These are phyloP conservation scores for Spinus olivaceus DNA, from an alignment of 2,797 vertebrate genomes.

Conservation along the genomic window DNA sequence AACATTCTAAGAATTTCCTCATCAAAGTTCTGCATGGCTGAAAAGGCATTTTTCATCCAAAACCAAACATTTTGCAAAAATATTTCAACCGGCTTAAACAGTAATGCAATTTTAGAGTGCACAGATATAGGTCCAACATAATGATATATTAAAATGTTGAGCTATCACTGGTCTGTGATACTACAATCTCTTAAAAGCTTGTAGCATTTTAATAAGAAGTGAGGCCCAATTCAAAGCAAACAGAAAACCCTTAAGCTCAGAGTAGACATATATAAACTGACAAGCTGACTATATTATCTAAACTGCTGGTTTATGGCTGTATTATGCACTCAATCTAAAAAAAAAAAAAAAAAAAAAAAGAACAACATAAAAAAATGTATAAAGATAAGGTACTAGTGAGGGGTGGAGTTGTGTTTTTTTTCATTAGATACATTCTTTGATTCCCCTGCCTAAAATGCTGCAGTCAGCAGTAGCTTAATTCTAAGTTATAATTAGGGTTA, in stretches of 20 bases:
- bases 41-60: conserved; percentile 36
- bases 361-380: conserved; percentile 50
- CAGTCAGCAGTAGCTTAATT: conserved; percentile 79
- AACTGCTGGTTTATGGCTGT: conserved; percentile 64
- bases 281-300: conserved; percentile 64
- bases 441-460: conserved; percentile 70
- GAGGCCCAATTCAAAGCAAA: conserved; percentile 38
- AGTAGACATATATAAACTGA: conserved; percentile 56
- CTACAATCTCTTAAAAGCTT: conserved; percentile 19
- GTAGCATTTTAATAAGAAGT: conserved; percentile 56
- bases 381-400: conserved; percentile 65
- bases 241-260: conserved; percentile 58
- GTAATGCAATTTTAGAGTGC: not conserved
- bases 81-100: conserved; percentile 15
- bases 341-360: not conserved
- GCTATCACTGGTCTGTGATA: conserved; percentile 21
- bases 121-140: not conserved
- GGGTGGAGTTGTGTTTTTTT: conserved; percentile 50
- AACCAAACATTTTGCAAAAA: conserved; percentile 4
- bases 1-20: conserved; percentile 8
- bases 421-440: conserved; percentile 69
- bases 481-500: conserved; percentile 81
- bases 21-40: not conserved
- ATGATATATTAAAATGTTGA: conserved; percentile 8
- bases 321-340: conserved; percentile 62